Evolutionary conservation across 2,113 vertebrate genomes (phyloP).

Genomic region (Perca fluviatilis): DNA sequence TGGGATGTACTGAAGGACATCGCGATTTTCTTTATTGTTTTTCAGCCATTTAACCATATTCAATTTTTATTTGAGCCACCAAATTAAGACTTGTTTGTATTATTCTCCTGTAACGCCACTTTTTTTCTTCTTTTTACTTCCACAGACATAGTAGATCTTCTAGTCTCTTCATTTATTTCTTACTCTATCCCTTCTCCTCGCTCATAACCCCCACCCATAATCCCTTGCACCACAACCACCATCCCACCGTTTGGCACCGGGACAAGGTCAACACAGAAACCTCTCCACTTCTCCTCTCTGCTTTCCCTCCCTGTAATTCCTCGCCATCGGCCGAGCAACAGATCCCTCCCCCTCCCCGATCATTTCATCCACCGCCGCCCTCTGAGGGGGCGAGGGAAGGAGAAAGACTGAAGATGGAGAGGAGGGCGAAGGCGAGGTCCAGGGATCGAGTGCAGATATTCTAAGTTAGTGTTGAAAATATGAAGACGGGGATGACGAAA

Average conservation of each 20-base stretch:
- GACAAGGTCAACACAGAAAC: conserved; percentile 72
- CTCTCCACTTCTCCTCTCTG: conserved; percentile 50
- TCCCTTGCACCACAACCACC: background rate
- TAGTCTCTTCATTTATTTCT: background rate
- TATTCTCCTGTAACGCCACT: background rate
- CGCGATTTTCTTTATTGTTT: background rate
- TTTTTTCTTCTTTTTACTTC: background rate
- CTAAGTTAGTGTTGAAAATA: conserved; percentile 11
- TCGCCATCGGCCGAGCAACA: conserved; percentile 42
- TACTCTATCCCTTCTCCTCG: conserved; percentile 22
- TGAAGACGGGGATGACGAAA: conserved; percentile 4
- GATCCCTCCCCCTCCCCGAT: conserved; percentile 9
- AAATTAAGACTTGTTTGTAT: background rate
- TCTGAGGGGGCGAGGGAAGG: background rate
- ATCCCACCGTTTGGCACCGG: conserved; percentile 62
- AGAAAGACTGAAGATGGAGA: conserved; percentile 12
- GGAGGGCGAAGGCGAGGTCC: conserved; percentile 42
- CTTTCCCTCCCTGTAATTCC: conserved; percentile 54
- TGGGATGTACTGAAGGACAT: background rate
- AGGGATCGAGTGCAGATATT: conserved; percentile 17
- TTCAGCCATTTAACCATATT: background rate
- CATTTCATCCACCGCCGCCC: conserved; percentile 39
- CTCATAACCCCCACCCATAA: conserved; percentile 36
- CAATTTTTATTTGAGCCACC: background rate
- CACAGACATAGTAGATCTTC: background rate